Percentiles rank a stretch among this genome's conserved stretches.
Conservation (phyloP, 2,797 vertebrate species). For the Hydrolagus colliei region DNA sequence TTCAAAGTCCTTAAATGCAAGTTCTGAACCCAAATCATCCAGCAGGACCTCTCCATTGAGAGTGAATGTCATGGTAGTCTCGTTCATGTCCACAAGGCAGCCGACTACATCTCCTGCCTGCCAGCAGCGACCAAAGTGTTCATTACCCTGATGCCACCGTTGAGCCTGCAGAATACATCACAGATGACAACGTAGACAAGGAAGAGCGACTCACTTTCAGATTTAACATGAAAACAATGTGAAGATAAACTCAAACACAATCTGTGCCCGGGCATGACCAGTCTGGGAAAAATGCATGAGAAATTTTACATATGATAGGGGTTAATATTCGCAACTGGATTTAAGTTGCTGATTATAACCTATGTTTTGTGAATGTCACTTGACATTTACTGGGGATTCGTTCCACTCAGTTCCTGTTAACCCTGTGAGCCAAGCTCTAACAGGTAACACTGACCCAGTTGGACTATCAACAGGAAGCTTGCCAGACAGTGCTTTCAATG, state of each 20-base stretch:
- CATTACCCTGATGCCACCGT: conserved; percentile 89
- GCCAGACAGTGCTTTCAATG: no score
- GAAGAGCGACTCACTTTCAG: neutral
- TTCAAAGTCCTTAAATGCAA: conserved; percentile 91
- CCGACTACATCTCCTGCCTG: conserved; percentile 80
- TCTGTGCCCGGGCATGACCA: neutral
- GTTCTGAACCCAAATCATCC: conserved; percentile 85
- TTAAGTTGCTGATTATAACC: no score
- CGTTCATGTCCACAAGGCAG: conserved; percentile 89
- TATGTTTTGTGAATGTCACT: no score
- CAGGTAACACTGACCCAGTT: no score
- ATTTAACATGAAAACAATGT: neutral
- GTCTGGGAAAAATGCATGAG: neutral
- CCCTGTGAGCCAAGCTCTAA: no score
- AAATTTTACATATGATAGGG: neutral
- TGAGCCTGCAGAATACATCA: conserved; percentile 65
- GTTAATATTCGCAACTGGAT: neutral
- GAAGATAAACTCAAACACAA: neutral
- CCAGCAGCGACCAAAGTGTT: conserved; percentile 89
- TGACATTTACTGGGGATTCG: no score
- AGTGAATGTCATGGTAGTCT: conserved; percentile 93
- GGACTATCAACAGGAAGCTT: no score
- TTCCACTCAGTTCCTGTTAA: no score
- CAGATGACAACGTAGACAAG: neutral
- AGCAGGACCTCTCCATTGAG: conserved; percentile 87